Evolutionary conservation across 2,113 vertebrate genomes (phyloP).

Genomic region (Pseudorhombus dupliciocellatus): DNA sequence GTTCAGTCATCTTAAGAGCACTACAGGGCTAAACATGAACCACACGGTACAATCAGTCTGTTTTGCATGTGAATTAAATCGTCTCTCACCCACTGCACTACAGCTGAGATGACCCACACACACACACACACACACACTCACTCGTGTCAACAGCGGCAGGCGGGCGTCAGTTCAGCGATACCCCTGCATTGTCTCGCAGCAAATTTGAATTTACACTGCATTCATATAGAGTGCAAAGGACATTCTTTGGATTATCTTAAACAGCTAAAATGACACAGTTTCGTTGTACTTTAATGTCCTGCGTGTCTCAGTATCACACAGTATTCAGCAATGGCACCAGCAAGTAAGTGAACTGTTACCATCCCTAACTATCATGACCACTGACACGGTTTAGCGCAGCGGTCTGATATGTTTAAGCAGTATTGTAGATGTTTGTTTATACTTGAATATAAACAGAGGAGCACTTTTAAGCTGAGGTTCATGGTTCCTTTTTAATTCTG

Average conservation of each 20-base stretch:
- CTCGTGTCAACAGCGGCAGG: slow-evolving; percentile 19
- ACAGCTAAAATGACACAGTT: slow-evolving; percentile 29
- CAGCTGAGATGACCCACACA: slow-evolving; percentile 26
- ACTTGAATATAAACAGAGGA: background rate
- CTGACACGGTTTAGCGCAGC: slow-evolving; percentile 37
- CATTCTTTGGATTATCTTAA: slow-evolving; percentile 76
- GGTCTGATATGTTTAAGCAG: slow-evolving; percentile 57
- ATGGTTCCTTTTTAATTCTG: slow-evolving; percentile 14
- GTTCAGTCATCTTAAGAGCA: slow-evolving; percentile 42
- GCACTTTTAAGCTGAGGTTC: slow-evolving; percentile 24
- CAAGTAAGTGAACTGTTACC: slow-evolving; percentile 32
- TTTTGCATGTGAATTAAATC: slow-evolving; percentile 24
- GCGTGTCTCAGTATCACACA: slow-evolving; percentile 1
- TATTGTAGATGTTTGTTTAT: slow-evolving; percentile 20
- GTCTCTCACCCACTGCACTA: slow-evolving; percentile 22
- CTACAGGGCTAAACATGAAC: slow-evolving; percentile 35
- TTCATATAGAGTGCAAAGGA: slow-evolving; percentile 62
- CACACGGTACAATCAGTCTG: slow-evolving; percentile 59
- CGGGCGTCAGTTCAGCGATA: slow-evolving; percentile 18
- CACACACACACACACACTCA: slow-evolving; percentile 19
- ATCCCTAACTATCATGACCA: slow-evolving; percentile 21
- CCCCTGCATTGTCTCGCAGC: slow-evolving; percentile 22
- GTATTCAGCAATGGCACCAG: slow-evolving; percentile 26
- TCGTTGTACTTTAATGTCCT: slow-evolving; percentile 31
- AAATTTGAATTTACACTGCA: slow-evolving; percentile 35